Percentiles rank a stretch among this genome's conserved stretches.
Conservation (phyloP, 64 coral and sea anemone genomes). For the Pocillopora verrucosa region DNA sequence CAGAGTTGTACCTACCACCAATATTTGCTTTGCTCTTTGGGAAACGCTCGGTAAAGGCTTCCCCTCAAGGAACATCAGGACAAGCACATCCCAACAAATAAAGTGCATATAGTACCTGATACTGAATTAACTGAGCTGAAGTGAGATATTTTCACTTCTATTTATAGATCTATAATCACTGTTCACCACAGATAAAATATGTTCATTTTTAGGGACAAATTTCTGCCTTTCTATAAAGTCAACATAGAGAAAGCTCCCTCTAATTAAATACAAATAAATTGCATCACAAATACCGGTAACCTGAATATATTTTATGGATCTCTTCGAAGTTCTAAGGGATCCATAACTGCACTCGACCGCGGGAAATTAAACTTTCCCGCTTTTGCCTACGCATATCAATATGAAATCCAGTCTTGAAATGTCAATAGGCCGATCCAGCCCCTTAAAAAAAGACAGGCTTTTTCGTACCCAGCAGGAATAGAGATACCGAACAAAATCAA, state of each 20-base stretch:
- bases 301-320: no score
- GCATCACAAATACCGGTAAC: no score
- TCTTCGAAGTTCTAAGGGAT: not conserved
- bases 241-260: no score
- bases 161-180: no score
- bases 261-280: no score
- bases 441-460: not conserved
- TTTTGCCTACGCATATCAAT: not conserved
- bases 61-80: slow-evolving; percentile 14
- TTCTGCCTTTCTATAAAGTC: no score
- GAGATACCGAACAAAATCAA: not conserved
- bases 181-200: no score
- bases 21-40: slow-evolving; percentile 41
- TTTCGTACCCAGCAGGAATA: no score
- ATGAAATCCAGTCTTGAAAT: not conserved
- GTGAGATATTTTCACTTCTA: no score
- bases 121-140: no score
- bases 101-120: not conserved
- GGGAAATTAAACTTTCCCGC: not conserved
- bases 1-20: not conserved
- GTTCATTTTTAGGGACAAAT: no score
- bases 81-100: slow-evolving; percentile 16
- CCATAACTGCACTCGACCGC: not conserved
- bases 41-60: slow-evolving; percentile 35
- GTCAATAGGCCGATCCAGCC: not conserved